Evolutionary conservation across 2,888 invertebrate species (phyloP), one percentile per base, ranked within the genome.

Genomic region (Cynaeus angustus): DNA sequence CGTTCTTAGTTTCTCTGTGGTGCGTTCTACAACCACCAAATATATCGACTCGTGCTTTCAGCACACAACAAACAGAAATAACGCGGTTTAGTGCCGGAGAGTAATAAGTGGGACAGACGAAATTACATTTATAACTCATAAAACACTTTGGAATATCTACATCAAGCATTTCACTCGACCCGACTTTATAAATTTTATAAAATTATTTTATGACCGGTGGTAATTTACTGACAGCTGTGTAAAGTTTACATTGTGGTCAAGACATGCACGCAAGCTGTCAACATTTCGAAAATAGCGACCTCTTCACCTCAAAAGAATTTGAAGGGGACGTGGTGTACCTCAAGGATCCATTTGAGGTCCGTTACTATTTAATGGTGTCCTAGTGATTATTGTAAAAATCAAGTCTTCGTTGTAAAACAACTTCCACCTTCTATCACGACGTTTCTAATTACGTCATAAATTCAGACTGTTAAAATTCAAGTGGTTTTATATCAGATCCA

Each of bases 101-200:
- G 37, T 38, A 38, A 14, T n/a, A 55, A 30, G 13, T 38, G 16
- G 55, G 38, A 33, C 55, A 16, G 5, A 16, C 16, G 16, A 55
- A 38, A 55, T 55, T 55, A 55, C 37, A 55, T 55, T 55, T 55
- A 55, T 38, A n/a, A 21, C 8, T n/a, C 38, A 38, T 55, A 55
- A 55, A 55, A 37, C 16, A 9, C 8, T 38, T 12, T 16, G 13
- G 7, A 33, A 13, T 30, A 33, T 33, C 33, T 33, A 28, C 33
- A 14, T 33, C 52, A 38, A 16, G 37, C 55, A 14, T 38, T 38
- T 38, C 55, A n/a, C 16, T 55, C 9, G 52, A 55, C 16, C 38
- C 21, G 33, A 4, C 33, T 33, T 33, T 33, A 33, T 33, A 28
- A 28, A 28, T 7, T 28, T 28, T 28, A 33, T 33, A 4, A 33